phyloP scores from a whole-genome alignment of 2,888 invertebrate species.

The Eupithecia inturbata region DNA sequence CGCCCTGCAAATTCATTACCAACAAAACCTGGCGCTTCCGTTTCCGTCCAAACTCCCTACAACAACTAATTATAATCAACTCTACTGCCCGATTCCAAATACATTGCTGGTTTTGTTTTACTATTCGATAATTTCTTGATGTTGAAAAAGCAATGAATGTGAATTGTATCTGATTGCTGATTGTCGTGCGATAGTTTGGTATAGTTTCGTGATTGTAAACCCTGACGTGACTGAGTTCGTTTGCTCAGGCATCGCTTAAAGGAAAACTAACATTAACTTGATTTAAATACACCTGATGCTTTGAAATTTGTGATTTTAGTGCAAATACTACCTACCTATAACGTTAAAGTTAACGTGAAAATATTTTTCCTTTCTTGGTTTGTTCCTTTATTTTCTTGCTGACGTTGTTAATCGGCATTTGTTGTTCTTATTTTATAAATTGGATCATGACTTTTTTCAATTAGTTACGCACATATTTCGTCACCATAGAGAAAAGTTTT shows the following conservation, averaged over 20 bases:
- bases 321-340: conserved; percentile 26
- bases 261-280: conserved; percentile 80
- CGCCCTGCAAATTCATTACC: conserved; percentile 82
- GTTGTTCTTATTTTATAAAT: background rate
- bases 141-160: conserved; percentile 14
- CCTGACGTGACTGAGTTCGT: conserved; percentile 75
- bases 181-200: conserved; percentile 31
- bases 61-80: conserved; percentile 52
- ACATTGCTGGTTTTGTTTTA: conserved; percentile 49
- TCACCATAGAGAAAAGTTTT: background rate
- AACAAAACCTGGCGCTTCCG: conserved; percentile 79
- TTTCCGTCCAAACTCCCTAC: conserved; percentile 61
- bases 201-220: conserved; percentile 60
- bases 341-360: background rate
- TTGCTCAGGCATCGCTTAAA: conserved; percentile 73
- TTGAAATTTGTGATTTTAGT: conserved; percentile 32
- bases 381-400: conserved; percentile 18
- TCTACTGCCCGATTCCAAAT: conserved; percentile 22
- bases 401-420: conserved; percentile 16
- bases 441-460: background rate
- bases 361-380: background rate
- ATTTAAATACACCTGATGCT: conserved; percentile 38
- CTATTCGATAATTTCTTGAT: background rate
- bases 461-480: background rate
- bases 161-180: conserved; percentile 9